Percentiles rank a stretch among this genome's conserved stretches.
Conservation (phyloP, 2,888 invertebrate species). For the Leucophenga montana region DNA sequence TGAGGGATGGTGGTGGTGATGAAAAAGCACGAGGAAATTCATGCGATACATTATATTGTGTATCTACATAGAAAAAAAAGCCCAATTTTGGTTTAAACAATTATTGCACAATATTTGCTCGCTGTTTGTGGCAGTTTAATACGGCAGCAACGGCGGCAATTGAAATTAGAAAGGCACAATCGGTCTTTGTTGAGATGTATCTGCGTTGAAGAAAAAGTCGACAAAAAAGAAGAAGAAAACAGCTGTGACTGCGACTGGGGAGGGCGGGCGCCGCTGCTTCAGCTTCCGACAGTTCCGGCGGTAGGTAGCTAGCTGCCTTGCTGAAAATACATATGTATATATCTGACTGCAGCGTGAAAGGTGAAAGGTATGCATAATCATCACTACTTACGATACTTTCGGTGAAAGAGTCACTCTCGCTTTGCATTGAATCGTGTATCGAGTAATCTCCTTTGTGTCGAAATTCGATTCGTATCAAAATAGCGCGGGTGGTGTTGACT, state of each 20-base stretch:
- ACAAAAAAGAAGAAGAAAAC: constrained; percentile 37
- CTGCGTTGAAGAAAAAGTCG: constrained; percentile 48
- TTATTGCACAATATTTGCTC: constrained; percentile 18
- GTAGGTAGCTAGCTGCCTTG: constrained; percentile 26
- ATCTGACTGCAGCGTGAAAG: constrained; percentile 52
- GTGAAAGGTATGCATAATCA: constrained; percentile 48
- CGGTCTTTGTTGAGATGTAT: not conserved
- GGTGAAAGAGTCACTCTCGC: not conserved
- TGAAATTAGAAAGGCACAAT: constrained; percentile 62
- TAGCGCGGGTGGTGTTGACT: constrained; percentile 54
- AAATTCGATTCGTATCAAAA: constrained; percentile 37
- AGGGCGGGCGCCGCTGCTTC: too few relatives aligned
- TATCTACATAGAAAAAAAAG: not conserved
- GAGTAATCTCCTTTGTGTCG: not conserved
- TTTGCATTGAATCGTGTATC: not conserved
- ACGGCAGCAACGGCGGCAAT: constrained; percentile 44
- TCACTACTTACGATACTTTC: not conserved
- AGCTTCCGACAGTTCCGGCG: constrained; percentile 25
- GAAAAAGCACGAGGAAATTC: too few relatives aligned
- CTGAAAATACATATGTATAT: too few relatives aligned
- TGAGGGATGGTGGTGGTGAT: not conserved
- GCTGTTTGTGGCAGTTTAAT: not conserved
- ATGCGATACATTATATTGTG: too few relatives aligned
- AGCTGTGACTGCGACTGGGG: constrained; percentile 27
- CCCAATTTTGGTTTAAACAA: constrained; percentile 3